These are phyloP conservation scores for Euspilapteryx auroguttella DNA, from an alignment of 2,888 invertebrate genomes.

Conservation along the genomic window DNA sequence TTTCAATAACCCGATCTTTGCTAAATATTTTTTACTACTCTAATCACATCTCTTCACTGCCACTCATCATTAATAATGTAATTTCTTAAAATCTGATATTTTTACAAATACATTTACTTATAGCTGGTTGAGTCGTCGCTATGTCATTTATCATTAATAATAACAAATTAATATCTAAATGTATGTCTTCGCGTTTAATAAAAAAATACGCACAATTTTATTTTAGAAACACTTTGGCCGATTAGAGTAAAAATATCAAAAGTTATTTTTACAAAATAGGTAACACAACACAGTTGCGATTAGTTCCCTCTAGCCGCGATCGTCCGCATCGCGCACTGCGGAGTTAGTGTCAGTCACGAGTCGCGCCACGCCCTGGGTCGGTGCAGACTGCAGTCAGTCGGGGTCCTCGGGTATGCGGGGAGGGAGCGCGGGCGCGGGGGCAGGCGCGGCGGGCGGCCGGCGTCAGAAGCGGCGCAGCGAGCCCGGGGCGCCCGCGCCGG, in stretches of 20 bases:
- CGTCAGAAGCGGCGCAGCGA: slow-evolving; percentile 71
- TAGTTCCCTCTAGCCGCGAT: too few relatives aligned
- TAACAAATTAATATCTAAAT: slow-evolving; percentile 1
- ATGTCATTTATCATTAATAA: slow-evolving; percentile 7
- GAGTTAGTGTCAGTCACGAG: too few relatives aligned
- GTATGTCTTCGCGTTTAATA: slow-evolving; percentile 3
- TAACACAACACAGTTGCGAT: too few relatives aligned
- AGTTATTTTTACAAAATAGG: too few relatives aligned
- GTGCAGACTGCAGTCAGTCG: not conserved
- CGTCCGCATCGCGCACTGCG: too few relatives aligned
- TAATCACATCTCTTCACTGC: too few relatives aligned
- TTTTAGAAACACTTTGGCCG: slow-evolving; percentile 5
- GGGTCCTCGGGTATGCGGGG: too few relatives aligned
- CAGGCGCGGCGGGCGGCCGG: slow-evolving; percentile 2
- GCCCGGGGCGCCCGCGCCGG: slow-evolving; percentile 63
- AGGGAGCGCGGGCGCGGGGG: slow-evolving; percentile 1
- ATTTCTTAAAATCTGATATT: too few relatives aligned
- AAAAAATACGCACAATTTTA: not conserved
- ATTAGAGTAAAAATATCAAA: slow-evolving; percentile 1
- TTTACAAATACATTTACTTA: too few relatives aligned
- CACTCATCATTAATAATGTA: too few relatives aligned
- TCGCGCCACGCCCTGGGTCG: not conserved
- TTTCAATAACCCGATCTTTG: slow-evolving; percentile 2
- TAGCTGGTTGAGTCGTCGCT: slow-evolving; percentile 6
- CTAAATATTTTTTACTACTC: too few relatives aligned